Base-by-base conservation (phyloP, 2,113 vertebrate species). In the Serinus canaria region DNA sequence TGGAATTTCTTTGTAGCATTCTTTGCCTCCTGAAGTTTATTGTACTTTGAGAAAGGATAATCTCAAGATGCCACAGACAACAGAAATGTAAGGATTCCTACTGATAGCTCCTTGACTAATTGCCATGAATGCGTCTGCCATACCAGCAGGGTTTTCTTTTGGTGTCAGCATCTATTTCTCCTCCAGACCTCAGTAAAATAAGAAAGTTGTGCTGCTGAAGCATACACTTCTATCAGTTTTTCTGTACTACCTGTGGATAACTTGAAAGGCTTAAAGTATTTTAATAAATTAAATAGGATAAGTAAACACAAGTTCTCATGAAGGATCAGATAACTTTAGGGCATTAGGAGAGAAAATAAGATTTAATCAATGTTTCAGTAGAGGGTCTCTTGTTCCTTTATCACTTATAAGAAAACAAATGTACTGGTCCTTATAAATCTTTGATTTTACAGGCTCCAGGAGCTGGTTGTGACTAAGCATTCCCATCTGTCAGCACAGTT, bases 21-120 rank as follows among this genome's bases (percentile, higher is more conserved):
- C 72, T 93, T 76, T 83, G 7, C 27, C 58, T 89, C 85, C 25
- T 89, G 16, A 87, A 90, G 46, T 89, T 86, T 81, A 82, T 25
- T 68, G 53, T 66, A 41, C 66, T 89, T 63, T 17, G 28, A 53
- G 64, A 82, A 92, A 68, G 68, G n/a, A 85, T 69, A 77, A 86
- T 94, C 83, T 88, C 72, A 85, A 94, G 59, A 97, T 85, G 63
- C 62, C 90, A 86, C 46, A 88, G 70, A 83, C 64, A 91, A 94
- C 91, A 96, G 85, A 94, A 84, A 70, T n/a, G 17, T 50, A 83
- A 90, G 77, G 81, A 92, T 89, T 89, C 83, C 85, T 89, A 55
- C 73, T 82, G 88, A 95, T 80, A 91, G 59, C 63, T 93, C 69
- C 89, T 84, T 91, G 66, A 90, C 90, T 93, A 97, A 97, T 94